Evolutionary conservation across 2,113 vertebrate genomes (phyloP).

Genomic region (Corythaeola cristata): DNA sequence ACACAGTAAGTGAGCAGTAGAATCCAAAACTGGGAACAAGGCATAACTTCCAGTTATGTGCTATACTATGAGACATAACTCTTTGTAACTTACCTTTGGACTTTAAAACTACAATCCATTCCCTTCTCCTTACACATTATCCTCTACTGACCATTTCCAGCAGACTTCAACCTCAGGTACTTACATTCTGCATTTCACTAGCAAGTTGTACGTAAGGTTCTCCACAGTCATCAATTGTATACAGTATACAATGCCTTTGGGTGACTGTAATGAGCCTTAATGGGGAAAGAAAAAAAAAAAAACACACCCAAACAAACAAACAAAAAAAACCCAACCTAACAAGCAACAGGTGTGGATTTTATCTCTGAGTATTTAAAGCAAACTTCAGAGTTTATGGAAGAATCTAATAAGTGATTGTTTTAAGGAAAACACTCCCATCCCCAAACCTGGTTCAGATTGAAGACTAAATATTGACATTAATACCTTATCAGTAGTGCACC

Average conservation of each 20-base stretch:
- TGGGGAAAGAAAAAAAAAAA: background rate
- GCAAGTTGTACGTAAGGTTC: background rate
- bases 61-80: background rate
- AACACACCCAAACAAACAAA: background rate
- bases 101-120: background rate
- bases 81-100: slow-evolving; percentile 2
- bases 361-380: background rate
- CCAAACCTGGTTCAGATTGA: background rate
- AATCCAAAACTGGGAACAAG: background rate
- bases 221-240: background rate
- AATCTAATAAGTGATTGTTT: background rate
- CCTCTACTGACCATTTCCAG: background rate
- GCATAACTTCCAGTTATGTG: background rate
- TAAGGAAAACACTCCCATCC: background rate
- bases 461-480: background rate
- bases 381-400: background rate
- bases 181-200: background rate
- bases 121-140: background rate
- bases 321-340: background rate
- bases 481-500: slow-evolving; percentile 33
- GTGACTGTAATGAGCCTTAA: background rate
- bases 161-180: background rate
- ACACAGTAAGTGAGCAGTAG: background rate
- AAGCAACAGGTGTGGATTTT: background rate
- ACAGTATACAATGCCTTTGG: background rate